Conservation (phyloP, 2,113 vertebrate species). For the Callocephalon fimbriatum region DNA sequence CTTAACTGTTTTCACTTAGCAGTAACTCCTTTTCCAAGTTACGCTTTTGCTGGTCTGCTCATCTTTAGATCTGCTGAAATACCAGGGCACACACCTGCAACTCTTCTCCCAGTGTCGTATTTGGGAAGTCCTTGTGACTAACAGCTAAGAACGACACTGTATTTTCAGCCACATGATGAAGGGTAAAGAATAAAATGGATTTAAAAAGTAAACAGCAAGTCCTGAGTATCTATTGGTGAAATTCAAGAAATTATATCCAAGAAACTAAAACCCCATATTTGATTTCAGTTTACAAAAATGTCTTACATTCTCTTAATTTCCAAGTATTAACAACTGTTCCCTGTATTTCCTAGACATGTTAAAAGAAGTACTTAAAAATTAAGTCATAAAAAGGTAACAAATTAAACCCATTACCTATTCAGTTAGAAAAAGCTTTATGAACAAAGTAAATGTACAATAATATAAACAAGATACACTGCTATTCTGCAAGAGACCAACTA, state of each 20-base stretch:
- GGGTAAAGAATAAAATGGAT: not conserved
- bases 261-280: not conserved
- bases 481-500: not conserved
- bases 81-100: not conserved
- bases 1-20: not conserved
- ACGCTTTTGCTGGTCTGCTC: not conserved
- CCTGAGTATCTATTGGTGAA: not conserved
- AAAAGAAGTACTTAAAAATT: not conserved
- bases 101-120: not conserved
- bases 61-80: not conserved
- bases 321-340: not conserved
- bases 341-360: not conserved
- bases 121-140: not conserved
- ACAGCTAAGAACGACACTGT: rapidly evolving
- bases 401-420: not conserved
- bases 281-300: not conserved
- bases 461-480: not conserved
- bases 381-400: not conserved
- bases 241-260: not conserved
- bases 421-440: not conserved
- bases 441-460: not conserved
- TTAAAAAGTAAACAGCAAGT: not conserved
- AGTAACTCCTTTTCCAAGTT: not conserved
- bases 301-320: not conserved
- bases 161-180: not conserved